Base-by-base conservation (phyloP, 2,888 invertebrate genomes). In the Theodoxus fluviatilis region DNA sequence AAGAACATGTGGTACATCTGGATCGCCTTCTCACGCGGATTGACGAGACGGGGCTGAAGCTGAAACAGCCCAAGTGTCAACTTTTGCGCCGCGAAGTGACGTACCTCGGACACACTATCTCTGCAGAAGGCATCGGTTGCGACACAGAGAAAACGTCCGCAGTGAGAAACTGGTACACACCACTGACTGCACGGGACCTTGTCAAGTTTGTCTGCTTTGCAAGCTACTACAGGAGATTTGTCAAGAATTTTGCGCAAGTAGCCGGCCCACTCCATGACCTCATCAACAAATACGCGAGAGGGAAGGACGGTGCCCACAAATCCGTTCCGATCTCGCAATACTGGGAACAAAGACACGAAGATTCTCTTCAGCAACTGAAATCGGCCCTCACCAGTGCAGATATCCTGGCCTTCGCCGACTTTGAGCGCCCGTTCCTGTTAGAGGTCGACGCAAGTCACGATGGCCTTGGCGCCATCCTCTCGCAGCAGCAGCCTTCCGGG, bases 101-200 rank as follows among this genome's bases (percentile, higher is more conserved):
- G 7, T 73, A 70, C 63, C 64, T 76, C 7, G 75, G 72, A 12
- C 75, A 74, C 40, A 49, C 70, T 3, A 66, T 75, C 7, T 71
- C 68, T 0, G 57, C 38, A 3, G 40, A 40, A 3, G 71, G 73
- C 28, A 40, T 73, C 3, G 2, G 15, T 25, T 35, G 65, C 3
- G 65, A 68, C 12, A 12, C 15, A 37, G 69, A n/a, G n/a, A n/a
- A n/a, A n/a, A n/a, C n/a, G n/a, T n/a, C n/a, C n/a, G n/a, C 69
- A 12, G 70, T 68, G 0, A 18, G 2, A 35, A 43, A 71, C 3
- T 73, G 71, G 70, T 40, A 55, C 15, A 61, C 2, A 37, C 69
- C 71, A 15, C 57, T 61, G 47, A 68, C 67, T 2, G 67, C 35
- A 7, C 25, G 40, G 6, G 40, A 66, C 7, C 12, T 71, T 18